Conservation (phyloP, 2,888 invertebrate species). For the Rhaphigaster nebulosa region DNA sequence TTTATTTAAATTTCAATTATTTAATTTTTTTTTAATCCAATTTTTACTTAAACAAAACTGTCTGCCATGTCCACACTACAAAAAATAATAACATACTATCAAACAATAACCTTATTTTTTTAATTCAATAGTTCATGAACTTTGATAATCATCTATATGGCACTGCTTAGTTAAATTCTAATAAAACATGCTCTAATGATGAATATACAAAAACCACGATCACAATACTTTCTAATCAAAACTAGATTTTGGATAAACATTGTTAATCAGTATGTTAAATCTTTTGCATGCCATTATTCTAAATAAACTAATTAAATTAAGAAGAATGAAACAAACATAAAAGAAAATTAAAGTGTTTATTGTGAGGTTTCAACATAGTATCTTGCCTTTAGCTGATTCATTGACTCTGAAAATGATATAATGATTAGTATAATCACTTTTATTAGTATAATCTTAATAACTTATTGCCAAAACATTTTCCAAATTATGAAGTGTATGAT, state of each 20-base stretch:
- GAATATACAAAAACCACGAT: not conserved
- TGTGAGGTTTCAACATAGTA: conserved; percentile 53
- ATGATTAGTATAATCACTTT: not conserved
- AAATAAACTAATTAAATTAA: not conserved
- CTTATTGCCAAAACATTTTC: not conserved
- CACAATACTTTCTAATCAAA: not conserved
- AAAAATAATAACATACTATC: too few relatives aligned
- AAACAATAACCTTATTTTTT: too few relatives aligned
- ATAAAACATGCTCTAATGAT: not conserved
- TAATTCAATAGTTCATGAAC: too few relatives aligned
- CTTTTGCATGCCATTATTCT: not conserved
- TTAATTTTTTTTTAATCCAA: not conserved
- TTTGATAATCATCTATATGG: too few relatives aligned
- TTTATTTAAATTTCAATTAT: not conserved
- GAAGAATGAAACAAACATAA: conserved; percentile 16
- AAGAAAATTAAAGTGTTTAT: not conserved
- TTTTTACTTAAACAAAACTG: not conserved
- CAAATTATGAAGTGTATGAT: not conserved
- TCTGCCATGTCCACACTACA: too few relatives aligned
- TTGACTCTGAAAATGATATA: not conserved
- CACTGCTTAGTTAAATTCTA: too few relatives aligned
- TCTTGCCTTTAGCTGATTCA: conserved; percentile 42
- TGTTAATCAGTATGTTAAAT: conserved; percentile 9
- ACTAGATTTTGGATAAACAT: not conserved
- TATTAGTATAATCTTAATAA: not conserved